Percentiles rank a stretch among this genome's conserved stretches.
Conservation (phyloP, 2,888 invertebrate species). For the Drosophila picticornis region DNA sequence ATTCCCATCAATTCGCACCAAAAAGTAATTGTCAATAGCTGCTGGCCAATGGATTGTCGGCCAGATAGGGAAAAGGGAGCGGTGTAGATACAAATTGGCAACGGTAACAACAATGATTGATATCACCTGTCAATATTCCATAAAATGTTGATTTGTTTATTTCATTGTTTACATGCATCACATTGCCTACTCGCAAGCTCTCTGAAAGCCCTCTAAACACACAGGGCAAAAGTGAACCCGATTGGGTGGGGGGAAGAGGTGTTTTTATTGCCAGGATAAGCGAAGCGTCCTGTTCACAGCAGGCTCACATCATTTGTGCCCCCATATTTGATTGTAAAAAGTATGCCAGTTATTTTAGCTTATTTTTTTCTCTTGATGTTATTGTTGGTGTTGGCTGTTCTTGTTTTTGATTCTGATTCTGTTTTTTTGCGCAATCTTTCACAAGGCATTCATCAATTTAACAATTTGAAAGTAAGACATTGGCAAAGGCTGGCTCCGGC, state of each 20-base stretch:
- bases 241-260: background rate
- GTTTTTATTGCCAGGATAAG: slow-evolving; percentile 37
- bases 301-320: slow-evolving; percentile 24
- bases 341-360: slow-evolving; percentile 42
- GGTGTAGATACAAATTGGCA: background rate
- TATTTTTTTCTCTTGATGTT: slow-evolving; percentile 16
- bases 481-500: slow-evolving; percentile 31
- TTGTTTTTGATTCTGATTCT: slow-evolving; percentile 13
- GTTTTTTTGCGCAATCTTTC: slow-evolving; percentile 23
- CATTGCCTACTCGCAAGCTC: slow-evolving; percentile 40
- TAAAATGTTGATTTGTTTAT: slow-evolving; percentile 78
- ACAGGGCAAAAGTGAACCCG: background rate
- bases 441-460: slow-evolving; percentile 71
- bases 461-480: slow-evolving; percentile 71
- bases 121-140: slow-evolving; percentile 77
- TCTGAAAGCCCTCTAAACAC: slow-evolving; percentile 5
- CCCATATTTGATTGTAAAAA: slow-evolving; percentile 62
- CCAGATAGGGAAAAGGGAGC: slow-evolving; percentile 1
- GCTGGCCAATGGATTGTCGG: slow-evolving; percentile 22
- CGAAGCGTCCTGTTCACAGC: slow-evolving; percentile 21
- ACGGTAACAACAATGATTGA: slow-evolving; percentile 63
- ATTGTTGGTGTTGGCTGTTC: background rate
- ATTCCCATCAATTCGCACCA: slow-evolving; percentile 34
- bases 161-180: slow-evolving; percentile 76
- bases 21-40: slow-evolving; percentile 23